phyloP scores from a whole-genome alignment of 2,797 vertebrate species.

The Eulemur albifrons region DNA sequence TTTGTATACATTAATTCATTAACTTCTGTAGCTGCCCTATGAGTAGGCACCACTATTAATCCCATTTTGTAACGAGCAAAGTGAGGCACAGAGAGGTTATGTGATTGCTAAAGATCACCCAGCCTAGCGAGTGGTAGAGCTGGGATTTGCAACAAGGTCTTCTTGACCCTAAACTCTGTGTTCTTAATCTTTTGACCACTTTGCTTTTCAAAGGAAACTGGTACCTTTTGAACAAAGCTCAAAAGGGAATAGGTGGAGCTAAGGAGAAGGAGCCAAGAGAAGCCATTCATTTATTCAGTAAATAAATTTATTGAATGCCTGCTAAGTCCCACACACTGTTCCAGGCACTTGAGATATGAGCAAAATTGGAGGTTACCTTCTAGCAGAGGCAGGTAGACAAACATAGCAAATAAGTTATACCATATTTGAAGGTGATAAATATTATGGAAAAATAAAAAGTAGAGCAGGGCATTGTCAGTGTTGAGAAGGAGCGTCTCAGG shows the following conservation, averaged over 20 bases:
- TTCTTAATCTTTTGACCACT: background rate
- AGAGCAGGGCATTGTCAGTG: background rate
- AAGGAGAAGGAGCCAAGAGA: background rate
- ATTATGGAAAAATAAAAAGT: background rate
- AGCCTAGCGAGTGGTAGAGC: background rate
- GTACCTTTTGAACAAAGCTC: conserved; percentile 14
- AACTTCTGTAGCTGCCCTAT: background rate
- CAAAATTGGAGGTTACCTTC: conserved; percentile 18
- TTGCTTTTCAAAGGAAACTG: background rate
- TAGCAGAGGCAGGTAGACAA: background rate
- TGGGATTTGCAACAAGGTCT: background rate
- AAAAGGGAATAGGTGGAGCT: background rate
- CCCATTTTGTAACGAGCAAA: background rate
- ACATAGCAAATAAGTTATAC: background rate
- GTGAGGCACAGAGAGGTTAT: background rate
- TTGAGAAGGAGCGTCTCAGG: background rate
- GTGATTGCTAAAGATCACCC: background rate
- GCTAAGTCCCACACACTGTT: background rate
- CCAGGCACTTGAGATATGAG: background rate
- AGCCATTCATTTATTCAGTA: background rate
- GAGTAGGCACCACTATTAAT: background rate
- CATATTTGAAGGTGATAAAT: conserved; percentile 38
- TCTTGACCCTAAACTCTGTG: background rate
- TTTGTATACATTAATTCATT: background rate
- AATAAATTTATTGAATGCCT: background rate